Evolutionary conservation across 1,140 invertebrate genomes (phyloP).

Genomic region (Drosophila truncata): DNA sequence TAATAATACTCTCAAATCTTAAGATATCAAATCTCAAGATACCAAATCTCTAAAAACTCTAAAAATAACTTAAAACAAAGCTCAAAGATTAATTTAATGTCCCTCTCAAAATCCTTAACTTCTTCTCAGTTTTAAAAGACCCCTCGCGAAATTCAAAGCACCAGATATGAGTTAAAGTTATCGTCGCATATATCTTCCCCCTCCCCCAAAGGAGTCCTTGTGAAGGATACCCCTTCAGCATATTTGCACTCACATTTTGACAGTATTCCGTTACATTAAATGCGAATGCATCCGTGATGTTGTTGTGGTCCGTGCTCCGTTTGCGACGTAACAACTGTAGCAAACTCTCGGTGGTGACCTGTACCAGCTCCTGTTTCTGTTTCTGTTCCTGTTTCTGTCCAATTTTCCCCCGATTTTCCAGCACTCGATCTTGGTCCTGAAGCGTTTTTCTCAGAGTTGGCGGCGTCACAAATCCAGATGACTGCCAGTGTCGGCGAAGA

Average conservation of each 20-base stretch:
- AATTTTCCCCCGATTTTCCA: conserved; percentile 17
- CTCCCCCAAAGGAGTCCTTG: neutral
- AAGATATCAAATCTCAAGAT: no score
- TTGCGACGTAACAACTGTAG: conserved; percentile 58
- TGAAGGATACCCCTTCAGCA: conserved; percentile 4
- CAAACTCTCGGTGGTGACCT: conserved; percentile 59
- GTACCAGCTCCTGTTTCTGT: conserved; percentile 13
- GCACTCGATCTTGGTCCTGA: conserved; percentile 14
- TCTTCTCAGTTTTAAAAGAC: neutral
- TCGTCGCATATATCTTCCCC: conserved; percentile 8
- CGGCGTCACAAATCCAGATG: conserved; percentile 44
- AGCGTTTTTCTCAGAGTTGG: conserved; percentile 49
- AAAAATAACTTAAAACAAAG: neutral
- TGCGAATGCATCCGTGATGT: conserved; percentile 50
- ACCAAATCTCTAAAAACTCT: neutral
- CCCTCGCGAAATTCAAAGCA: conserved; percentile 9
- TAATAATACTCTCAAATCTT: neutral
- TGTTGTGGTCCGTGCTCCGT: conserved; percentile 37
- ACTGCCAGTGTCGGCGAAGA: conserved; percentile 37
- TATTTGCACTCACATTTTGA: conserved; percentile 69
- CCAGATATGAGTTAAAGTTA: conserved; percentile 24
- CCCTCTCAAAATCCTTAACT: neutral
- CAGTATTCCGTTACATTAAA: conserved; percentile 79
- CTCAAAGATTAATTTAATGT: conserved; percentile 2
- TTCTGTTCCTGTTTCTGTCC: conserved; percentile 20